These are phyloP conservation scores for Stegodyphus mimosarum DNA, from an alignment of 1,140 invertebrate species.

Conservation along the genomic window DNA sequence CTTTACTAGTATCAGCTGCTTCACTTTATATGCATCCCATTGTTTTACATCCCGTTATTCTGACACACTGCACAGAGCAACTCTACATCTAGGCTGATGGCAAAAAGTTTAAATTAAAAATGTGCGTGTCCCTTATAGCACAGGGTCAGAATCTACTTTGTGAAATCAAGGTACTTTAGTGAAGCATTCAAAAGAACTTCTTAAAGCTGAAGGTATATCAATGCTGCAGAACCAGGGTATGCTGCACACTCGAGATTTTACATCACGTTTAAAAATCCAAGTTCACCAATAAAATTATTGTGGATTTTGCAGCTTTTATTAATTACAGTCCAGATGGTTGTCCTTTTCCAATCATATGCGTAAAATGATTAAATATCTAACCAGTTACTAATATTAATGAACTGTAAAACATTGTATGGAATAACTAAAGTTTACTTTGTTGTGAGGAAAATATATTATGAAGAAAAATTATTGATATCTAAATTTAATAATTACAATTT, in stretches of 20 bases:
- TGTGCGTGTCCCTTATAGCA: slow-evolving; percentile 74
- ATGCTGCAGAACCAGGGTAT: slow-evolving; percentile 85
- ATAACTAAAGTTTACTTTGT: slow-evolving; percentile 47
- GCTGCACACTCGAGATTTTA: slow-evolving; percentile 83
- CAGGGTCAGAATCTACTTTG: slow-evolving; percentile 79
- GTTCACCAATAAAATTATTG: slow-evolving; percentile 79
- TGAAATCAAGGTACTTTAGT: slow-evolving; percentile 85
- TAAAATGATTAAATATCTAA: slow-evolving; percentile 93
- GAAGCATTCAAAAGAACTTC: slow-evolving; percentile 81
- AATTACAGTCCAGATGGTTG: slow-evolving; percentile 80
- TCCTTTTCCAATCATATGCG: slow-evolving; percentile 80
- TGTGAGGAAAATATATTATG: slow-evolving; percentile 50
- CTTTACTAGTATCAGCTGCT: slow-evolving; percentile 84
- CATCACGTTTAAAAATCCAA: slow-evolving; percentile 86
- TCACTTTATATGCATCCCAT: slow-evolving; percentile 84
- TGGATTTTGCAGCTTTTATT: slow-evolving; percentile 79
- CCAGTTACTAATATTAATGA: slow-evolving; percentile 85
- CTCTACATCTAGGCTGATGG: slow-evolving; percentile 91
- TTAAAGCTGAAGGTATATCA: slow-evolving; percentile 81
- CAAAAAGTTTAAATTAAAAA: slow-evolving; percentile 76
- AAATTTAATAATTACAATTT: slow-evolving; percentile 30
- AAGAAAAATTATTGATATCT: slow-evolving; percentile 44
- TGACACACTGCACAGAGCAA: slow-evolving; percentile 88
- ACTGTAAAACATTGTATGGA: slow-evolving; percentile 87
- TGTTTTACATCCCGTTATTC: slow-evolving; percentile 82